Conservation (phyloP, 2,797 vertebrate species). For the Cryptoblepharus egeriae region DNA sequence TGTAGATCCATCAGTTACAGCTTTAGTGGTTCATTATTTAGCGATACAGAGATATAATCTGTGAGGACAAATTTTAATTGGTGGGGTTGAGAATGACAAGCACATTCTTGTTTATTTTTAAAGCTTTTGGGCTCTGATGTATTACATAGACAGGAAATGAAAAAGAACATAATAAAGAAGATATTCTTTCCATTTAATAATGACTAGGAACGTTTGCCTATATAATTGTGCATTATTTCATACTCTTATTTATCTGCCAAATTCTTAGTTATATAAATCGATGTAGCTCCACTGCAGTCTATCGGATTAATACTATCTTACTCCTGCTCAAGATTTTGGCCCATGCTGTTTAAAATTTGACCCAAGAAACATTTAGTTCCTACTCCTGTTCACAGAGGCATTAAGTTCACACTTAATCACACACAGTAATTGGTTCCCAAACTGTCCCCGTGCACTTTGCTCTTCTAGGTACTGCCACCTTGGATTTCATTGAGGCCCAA, state of each 20-base stretch:
- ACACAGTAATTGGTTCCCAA: too few species aligned
- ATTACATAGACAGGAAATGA: neutral
- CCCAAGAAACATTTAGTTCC: constrained; percentile 49
- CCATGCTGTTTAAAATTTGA: constrained; percentile 43
- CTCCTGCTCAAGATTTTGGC: neutral
- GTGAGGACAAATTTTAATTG: neutral
- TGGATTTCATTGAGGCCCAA: too few species aligned
- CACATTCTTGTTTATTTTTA: too few species aligned
- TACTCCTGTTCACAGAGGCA: neutral
- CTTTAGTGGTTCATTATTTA: neutral
- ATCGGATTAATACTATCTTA: neutral
- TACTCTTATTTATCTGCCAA: too few species aligned
- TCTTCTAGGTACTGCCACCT: too few species aligned
- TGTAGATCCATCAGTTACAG: neutral
- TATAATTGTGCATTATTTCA: too few species aligned
- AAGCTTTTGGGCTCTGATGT: too few species aligned
- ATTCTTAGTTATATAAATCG: neutral
- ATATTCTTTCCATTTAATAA: neutral
- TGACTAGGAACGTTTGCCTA: too few species aligned
- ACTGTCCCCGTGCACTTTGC: too few species aligned
- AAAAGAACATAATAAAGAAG: neutral
- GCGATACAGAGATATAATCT: neutral
- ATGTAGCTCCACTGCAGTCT: neutral
- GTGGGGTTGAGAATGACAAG: too few species aligned
- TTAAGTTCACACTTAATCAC: neutral